Conservation (phyloP, 1,140 invertebrate species). For the Stegodyphus mimosarum region DNA sequence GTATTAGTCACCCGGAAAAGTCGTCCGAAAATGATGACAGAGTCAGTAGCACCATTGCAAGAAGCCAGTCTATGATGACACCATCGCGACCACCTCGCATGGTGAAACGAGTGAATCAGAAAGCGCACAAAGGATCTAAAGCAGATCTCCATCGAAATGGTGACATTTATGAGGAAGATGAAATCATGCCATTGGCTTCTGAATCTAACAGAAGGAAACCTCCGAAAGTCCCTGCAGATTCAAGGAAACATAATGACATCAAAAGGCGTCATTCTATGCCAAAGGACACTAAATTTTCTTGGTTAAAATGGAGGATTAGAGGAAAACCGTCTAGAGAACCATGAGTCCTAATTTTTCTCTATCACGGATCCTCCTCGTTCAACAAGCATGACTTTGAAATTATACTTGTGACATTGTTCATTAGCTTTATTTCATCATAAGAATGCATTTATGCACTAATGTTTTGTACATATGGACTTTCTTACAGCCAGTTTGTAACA, state of each 20-base stretch:
- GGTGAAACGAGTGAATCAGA: conserved; percentile 4
- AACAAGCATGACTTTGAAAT: too few relatives aligned
- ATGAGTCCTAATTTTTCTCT: conserved; percentile 4
- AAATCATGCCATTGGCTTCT: conserved; percentile 51
- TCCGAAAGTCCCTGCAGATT: conserved; percentile 39
- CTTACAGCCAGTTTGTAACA: too few relatives aligned
- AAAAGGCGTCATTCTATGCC: conserved; percentile 60
- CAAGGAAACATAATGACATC: conserved; percentile 52
- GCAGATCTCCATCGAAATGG: conserved; percentile 28
- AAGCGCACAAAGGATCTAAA: conserved; percentile 26
- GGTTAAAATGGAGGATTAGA: conserved; percentile 61
- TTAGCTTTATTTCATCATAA: too few relatives aligned
- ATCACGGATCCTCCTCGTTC: too few relatives aligned
- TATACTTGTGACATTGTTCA: too few relatives aligned
- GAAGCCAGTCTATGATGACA: conserved; percentile 58
- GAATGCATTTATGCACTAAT: too few relatives aligned
- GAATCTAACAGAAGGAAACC: conserved; percentile 43
- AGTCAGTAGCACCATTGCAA: conserved; percentile 41
- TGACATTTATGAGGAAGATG: conserved; percentile 46
- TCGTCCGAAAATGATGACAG: conserved; percentile 43
- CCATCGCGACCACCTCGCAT: conserved; percentile 45
- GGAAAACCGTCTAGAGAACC: conserved; percentile 61
- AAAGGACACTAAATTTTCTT: conserved; percentile 61
- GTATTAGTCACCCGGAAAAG: conserved; percentile 51
- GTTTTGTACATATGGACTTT: too few relatives aligned